Base-by-base conservation (phyloP, 2,888 invertebrate species). In the Apamea sordens region DNA sequence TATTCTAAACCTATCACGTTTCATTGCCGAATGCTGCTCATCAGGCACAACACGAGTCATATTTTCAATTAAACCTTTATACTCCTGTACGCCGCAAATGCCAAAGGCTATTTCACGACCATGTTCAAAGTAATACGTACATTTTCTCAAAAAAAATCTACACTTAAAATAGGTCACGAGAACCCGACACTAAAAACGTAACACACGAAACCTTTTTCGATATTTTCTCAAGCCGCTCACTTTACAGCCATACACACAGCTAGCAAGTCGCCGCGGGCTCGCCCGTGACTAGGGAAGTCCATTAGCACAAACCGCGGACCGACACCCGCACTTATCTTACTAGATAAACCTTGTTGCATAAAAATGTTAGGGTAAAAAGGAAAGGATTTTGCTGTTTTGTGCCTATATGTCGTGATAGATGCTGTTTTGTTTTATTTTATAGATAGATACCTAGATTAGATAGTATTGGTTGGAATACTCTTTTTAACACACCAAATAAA, bases 261-360 rank as follows among this genome's bases (percentile, higher is more conserved):
- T 89, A 90, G 83, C 88, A 86, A 86, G 83, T 83, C 82, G 85
- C 89, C 74, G 89, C 85, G 89, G 92, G 92, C 80, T 71, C 77
- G 85, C 83, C 83, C 82, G 82, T 77, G 86, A 95, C 94, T 89
- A 91, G 92, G 91, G 90, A 94, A 94, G 85, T 94, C 94, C 95
- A 95, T 95, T 95, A 95, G 91, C 83, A 79, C 74, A 78, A 73
- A 86, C 87, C 82, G 50, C 83, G 79, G 50, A 56, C 77, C 68
- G 61, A 82, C 82, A 88, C 86, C 76, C 71, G 41, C 69, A 79
- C 83, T 86, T 88, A 90, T 88, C 86, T 84, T 76, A 65, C 72
- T 63, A 87, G 84, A 87, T 88, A 88, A 59, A 84, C 70, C 70
- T 73, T 69, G 73, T 67, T 71, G 63, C 73, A 84, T 73, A 89